Evolutionary conservation across 1,140 invertebrate species (phyloP), one percentile per base, ranked within the genome.

Genomic region (Saccostrea cuccullata): DNA sequence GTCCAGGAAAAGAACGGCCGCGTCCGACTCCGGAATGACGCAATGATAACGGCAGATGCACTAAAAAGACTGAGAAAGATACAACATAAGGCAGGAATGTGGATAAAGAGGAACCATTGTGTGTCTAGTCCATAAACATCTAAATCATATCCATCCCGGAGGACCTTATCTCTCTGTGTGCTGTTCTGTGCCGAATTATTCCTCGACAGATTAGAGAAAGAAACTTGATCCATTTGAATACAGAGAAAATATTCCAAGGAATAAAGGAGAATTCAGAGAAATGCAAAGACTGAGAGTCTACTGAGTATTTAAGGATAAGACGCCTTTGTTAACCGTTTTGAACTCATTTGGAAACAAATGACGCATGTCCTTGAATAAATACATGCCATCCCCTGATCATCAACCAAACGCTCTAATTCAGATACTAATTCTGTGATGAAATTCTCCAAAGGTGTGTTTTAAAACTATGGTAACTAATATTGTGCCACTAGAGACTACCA

Each of bases 21-120:
- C 12, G 55, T 88, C 17, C 87, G 85, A 13, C 64, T 40, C n/a
- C 56, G 87, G 55, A 91, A 90, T 12, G 90, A 91, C 30, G 84
- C 60, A 15, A 87, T 67, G 8, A 91, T 86, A 0, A 88, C 87
- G 11, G 56, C n/a, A 8, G 87, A 70, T 13, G 87, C 89, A 30
- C 87, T 87, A 12, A 82, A 82, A 47, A 91, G 90, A 86, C 90
- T 91, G 30, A 83, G 23, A 77, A 86, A 82, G 58, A 91, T 91
- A 40, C 90, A 91, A 5, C 64, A 58, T 11, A 91, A 23, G 26
- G 90, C 89, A 13, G 89, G 90, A 55, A 90, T 82, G 64, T 91
- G 90, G 64, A 91, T 89, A 82, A 40, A 70, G 47, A 87, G 87
- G 36, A 91, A 91, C 23, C 86, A 85, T 0, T 87, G 88, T 85